Base-by-base conservation (phyloP, 2,888 invertebrate genomes). In the Parnassius glacialis region DNA sequence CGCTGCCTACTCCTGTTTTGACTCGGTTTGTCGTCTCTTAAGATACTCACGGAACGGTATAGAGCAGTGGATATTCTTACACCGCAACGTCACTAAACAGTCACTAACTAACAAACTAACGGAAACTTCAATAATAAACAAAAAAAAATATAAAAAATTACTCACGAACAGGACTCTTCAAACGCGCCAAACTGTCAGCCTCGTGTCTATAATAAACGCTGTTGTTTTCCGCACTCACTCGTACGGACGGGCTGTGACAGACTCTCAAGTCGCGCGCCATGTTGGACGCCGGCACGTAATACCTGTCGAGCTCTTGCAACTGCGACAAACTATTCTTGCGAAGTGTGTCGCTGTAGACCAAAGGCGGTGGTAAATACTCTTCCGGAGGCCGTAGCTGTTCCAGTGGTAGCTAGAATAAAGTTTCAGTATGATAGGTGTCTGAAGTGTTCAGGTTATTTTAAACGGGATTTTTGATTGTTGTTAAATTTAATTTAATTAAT, bases 361-460 rank as follows among this genome's bases (percentile, higher is more conserved):
- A 68, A 2, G 84, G 81, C 0, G 85, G 85, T 0, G 84, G 80
- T 10, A 55, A 34, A 71, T 87, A 87, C 3, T 89, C 64, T 65
- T 91, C 86, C 9, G 88, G 87, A 0, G 90, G 87, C 78, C 90
- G 78, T n/a, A 91, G 74, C 52, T 90, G 90, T 70, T 90, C 90
- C 10, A 87, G 83, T 68, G 89, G 90, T 1, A 90, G 68, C 90
- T 25, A 25, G 25, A 25, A 3, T 25, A 25, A 25, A 25, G 25
- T 25, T 25, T 25, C 7, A 25, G 25, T 25, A 5, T 25, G 25
- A 25, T 25, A 25, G 25, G 5, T 25, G 5, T 25, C 25, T 25
- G 25, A 25, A 25, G 25, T 25, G 25, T 25, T 25, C 3, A 25
- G 16, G 25, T 25, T 25, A 25, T 25, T 25, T 25, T 25, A 25